Evolutionary conservation across 2,888 invertebrate species (phyloP), one percentile per base, ranked within the genome.

Genomic region (Pandemis heparana): DNA sequence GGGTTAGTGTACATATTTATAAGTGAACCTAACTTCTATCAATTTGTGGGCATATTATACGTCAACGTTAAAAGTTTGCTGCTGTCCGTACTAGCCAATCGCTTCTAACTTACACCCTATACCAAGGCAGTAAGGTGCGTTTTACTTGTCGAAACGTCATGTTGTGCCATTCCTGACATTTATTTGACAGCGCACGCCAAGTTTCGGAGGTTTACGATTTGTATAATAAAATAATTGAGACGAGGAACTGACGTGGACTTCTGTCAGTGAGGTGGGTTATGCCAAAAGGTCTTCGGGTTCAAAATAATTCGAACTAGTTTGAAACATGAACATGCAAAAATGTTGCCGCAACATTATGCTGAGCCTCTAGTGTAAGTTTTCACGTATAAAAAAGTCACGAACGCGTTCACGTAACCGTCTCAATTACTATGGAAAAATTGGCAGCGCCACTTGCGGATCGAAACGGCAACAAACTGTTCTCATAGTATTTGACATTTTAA

Each of bases 181-280:
- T 71, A 71, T 71, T 71, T 65, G 71, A 71, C 71, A 65, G 64
- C 41, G 1, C 43, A 63, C 65, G 65, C 71, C 59, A 63, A 53
- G 63, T 53, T 70, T 56, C 43, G 53, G 63, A 56, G 63, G 56
- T 64, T 56, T 70, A 46, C 56, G 56, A 56, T 59, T 38, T 18
- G 56, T 43, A 16, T 41, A 59, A 41, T 38, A 53, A 12, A 38
- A 70, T 69, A 60, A 69, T 56, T 23, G 61, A 62, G 48, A 16
- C 18, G 39, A 38, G 51, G 23, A 23, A 56, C 23, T 56, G 56
- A 56, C 56, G 12, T 56, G 5, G 23, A 56, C 56, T 56, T 56
- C 56, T 56, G 56, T 56, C 56, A 12, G 56, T 56, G 23, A 23
- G 12, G 56, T 56, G 23, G 5, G 56, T 23, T 5, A 23, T 23